Percentiles rank a stretch among this genome's conserved stretches.
These are phyloP conservation scores for Ectemnius continuus DNA, from an alignment of 2,888 invertebrate species.

Conservation along the genomic window DNA sequence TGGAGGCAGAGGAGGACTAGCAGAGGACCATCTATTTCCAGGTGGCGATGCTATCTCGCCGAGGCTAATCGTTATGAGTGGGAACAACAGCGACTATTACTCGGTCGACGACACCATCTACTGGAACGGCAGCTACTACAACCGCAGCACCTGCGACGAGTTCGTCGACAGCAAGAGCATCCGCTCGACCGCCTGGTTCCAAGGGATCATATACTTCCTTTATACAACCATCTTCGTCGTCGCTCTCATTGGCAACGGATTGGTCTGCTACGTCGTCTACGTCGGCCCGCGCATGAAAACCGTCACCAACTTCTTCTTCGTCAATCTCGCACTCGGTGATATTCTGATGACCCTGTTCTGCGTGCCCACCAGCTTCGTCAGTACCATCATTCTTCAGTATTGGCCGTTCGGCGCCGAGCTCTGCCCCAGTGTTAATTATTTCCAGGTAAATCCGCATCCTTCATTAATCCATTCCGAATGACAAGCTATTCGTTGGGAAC, in stretches of 20 bases:
- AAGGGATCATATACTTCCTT: conserved; percentile 84
- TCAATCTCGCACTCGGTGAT: conserved; percentile 93
- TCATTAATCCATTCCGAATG: neutral
- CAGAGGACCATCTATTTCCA: neutral
- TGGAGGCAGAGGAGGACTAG: too few relatives aligned
- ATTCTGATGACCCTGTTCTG: conserved; percentile 94
- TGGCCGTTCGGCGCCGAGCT: conserved; percentile 93
- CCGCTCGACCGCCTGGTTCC: conserved; percentile 81
- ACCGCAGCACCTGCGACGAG: conserved; percentile 29
- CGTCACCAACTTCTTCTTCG: conserved; percentile 95
- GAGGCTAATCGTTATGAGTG: conserved; percentile 1
- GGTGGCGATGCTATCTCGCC: neutral
- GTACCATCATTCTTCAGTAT: conserved; percentile 87
- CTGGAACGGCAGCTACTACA: neutral
- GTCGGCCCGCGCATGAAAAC: conserved; percentile 92
- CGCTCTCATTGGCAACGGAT: conserved; percentile 86
- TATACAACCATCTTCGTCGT: conserved; percentile 86
- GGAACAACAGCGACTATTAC: conserved; percentile 5
- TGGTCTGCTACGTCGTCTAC: conserved; percentile 92
- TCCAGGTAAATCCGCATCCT: conserved; percentile 79
- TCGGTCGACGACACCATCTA: neutral
- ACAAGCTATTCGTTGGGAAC: too few relatives aligned
- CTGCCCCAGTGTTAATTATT: conserved; percentile 91
- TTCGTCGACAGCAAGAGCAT: conserved; percentile 47
- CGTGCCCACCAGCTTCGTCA: conserved; percentile 93